Percentiles rank a stretch among this genome's conserved stretches.
Conservation (phyloP, 2,113 vertebrate species). For the Ia io region DNA sequence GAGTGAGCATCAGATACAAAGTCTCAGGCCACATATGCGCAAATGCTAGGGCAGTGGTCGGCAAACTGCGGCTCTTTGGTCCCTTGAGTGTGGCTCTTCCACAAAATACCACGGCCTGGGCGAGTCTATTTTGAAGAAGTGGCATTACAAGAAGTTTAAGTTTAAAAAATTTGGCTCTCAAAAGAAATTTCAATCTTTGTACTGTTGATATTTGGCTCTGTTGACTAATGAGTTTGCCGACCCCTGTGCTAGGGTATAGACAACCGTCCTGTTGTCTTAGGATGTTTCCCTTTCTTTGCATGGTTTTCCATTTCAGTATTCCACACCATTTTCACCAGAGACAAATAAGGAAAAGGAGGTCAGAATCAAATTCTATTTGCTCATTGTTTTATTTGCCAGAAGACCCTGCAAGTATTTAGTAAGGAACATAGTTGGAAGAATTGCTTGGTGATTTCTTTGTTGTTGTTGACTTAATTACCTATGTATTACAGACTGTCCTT, state of each 20-base stretch:
- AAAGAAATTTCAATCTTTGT: too few species aligned
- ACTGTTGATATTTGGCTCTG: too few species aligned
- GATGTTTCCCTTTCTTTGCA: background rate
- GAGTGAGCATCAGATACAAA: background rate
- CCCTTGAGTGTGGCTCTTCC: too few species aligned
- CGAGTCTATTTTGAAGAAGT: too few species aligned
- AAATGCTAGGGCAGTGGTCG: background rate
- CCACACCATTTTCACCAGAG: background rate
- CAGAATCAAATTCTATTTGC: background rate
- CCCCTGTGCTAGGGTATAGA: background rate
- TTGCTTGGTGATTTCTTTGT: background rate
- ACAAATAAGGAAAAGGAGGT: background rate
- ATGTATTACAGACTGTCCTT: background rate
- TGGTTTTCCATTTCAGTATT: background rate
- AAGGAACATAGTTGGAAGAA: conserved; percentile 2
- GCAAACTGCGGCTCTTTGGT: too few species aligned
- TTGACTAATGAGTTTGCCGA: too few species aligned
- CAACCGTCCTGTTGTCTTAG: background rate
- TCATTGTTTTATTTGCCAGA: background rate
- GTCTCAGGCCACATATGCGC: background rate
- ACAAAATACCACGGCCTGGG: too few species aligned
- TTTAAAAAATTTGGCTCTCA: too few species aligned
- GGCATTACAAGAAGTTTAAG: too few species aligned
- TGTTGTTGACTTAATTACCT: background rate
- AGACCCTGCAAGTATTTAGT: background rate